Conservation (phyloP, 2,888 invertebrate species). For the Agriotes lineatus region DNA sequence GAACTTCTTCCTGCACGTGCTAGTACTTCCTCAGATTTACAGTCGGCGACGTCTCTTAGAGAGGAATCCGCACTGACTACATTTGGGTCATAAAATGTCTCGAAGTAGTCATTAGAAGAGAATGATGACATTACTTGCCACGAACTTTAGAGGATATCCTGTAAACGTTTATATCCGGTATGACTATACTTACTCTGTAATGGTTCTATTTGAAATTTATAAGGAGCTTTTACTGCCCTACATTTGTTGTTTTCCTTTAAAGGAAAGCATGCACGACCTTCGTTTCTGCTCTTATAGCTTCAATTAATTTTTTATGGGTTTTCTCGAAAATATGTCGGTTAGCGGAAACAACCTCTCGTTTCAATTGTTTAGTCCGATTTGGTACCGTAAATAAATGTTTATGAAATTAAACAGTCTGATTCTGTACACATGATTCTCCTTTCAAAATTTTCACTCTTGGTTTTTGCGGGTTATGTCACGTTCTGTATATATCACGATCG, state of each 20-base stretch:
- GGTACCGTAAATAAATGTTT: not conserved
- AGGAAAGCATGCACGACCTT: not conserved
- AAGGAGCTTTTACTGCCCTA: not conserved
- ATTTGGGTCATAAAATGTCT: not conserved
- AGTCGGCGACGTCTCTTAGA: too few relatives aligned
- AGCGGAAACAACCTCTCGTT: constrained; percentile 20
- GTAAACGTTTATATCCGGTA: not conserved
- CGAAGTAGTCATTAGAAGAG: not conserved
- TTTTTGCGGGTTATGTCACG: not conserved
- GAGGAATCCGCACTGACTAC: not conserved
- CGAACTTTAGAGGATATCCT: not conserved
- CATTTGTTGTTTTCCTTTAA: too few relatives aligned
- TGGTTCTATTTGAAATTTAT: not conserved
- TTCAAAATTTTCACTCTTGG: not conserved
- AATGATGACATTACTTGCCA: not conserved
- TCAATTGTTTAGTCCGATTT: not conserved
- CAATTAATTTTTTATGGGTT: not conserved
- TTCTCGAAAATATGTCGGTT: constrained; percentile 6
- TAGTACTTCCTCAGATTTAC: not conserved
- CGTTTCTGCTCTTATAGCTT: not conserved
- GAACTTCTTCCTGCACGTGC: not conserved
- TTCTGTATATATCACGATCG: too few relatives aligned
- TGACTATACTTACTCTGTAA: not conserved
- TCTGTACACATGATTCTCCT: not conserved
- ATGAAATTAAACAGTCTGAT: not conserved